Percentiles rank a stretch among this genome's conserved stretches.
Evolutionary conservation across 2,113 vertebrate genomes (phyloP).

Genomic region (Macrotus californicus): DNA sequence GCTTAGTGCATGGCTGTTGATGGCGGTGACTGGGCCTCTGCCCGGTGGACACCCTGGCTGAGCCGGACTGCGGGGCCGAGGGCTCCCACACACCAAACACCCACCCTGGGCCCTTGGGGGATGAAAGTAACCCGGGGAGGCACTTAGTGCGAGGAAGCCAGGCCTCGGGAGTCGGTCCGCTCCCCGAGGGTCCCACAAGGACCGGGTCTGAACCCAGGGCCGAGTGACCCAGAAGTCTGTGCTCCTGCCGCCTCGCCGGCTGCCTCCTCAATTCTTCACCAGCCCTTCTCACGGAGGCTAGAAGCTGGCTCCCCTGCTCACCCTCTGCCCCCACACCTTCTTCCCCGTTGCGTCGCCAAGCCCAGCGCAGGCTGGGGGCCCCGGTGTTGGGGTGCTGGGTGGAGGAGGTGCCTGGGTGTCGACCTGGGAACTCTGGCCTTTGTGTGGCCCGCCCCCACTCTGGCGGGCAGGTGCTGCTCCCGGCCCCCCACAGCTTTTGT

Average conservation of each 20-base stretch:
- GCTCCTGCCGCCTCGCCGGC: rapidly evolving
- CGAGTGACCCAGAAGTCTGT: too few species aligned
- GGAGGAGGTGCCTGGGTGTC: neutral
- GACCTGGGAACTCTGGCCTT: neutral
- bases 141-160: rapidly evolving
- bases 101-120: too few species aligned
- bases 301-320: rapidly evolving
- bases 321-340: rapidly evolving
- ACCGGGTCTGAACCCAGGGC: rapidly evolving
- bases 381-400: rapidly evolving
- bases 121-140: rapidly evolving
- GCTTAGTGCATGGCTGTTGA: rapidly evolving
- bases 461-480: neutral
- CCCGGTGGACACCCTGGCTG: rapidly evolving
- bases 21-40: rapidly evolving
- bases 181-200: neutral
- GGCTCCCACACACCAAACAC: rapidly evolving
- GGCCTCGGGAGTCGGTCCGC: rapidly evolving
- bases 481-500: rapidly evolving
- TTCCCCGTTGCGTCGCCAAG: rapidly evolving
- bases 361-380: neutral
- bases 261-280: rapidly evolving
- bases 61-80: neutral
- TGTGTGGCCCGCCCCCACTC: neutral
- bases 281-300: rapidly evolving